These are phyloP conservation scores for Caloenas nicobarica DNA, from an alignment of 2,113 vertebrate genomes.

Conservation along the genomic window DNA sequence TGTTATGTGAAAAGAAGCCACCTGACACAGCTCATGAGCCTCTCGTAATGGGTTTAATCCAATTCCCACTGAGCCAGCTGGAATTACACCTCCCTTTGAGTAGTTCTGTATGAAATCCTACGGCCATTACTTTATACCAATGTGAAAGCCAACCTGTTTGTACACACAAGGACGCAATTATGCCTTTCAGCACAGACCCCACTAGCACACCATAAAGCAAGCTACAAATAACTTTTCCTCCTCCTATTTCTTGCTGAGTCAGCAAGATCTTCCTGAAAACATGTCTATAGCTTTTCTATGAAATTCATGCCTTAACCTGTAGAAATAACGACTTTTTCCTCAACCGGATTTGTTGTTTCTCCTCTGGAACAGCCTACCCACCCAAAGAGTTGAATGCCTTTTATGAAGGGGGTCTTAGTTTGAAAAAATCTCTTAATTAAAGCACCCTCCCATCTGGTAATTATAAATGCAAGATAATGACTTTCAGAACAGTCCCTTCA, in stretches of 20 bases:
- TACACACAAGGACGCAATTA: not conserved
- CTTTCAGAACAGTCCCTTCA: conserved; percentile 34
- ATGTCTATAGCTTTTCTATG: not conserved
- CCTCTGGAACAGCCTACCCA: not conserved
- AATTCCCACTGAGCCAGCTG: not conserved
- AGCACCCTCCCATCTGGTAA: conserved; percentile 18
- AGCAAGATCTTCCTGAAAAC: not conserved
- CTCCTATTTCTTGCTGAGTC: not conserved
- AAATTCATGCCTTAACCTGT: not conserved
- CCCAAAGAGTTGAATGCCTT: not conserved
- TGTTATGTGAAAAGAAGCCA: not conserved
- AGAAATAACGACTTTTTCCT: not conserved
- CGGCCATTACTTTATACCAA: not conserved
- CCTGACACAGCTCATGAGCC: not conserved
- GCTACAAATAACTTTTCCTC: not conserved
- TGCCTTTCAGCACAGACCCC: not conserved
- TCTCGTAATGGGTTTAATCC: not conserved
- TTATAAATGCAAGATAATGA: conserved; percentile 36
- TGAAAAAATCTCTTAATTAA: conserved; percentile 24
- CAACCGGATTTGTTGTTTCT: not conserved
- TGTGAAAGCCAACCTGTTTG: not conserved
- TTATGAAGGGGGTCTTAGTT: not conserved
- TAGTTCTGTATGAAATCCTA: not conserved
- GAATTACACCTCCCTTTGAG: not conserved
- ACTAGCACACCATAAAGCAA: not conserved